Percentiles rank a stretch among this genome's conserved stretches.
Conservation (phyloP, 2,888 invertebrate species). For the Baccha elongata region DNA sequence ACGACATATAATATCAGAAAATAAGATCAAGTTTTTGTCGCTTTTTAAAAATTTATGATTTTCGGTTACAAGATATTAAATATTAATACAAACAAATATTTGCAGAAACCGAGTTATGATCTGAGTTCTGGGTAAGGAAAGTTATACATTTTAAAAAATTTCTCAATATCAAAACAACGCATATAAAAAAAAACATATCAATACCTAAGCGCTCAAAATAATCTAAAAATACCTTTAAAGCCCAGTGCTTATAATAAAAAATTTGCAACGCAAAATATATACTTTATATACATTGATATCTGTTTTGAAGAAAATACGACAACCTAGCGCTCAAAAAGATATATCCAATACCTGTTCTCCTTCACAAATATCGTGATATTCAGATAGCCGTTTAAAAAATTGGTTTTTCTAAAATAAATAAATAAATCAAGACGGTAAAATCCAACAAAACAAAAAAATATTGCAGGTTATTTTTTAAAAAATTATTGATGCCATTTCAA, state of each 20-base stretch:
- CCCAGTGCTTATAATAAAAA: constrained; percentile 47
- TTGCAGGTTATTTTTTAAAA: background rate
- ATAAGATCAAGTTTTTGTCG: too few relatives aligned
- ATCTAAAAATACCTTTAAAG: constrained; percentile 50
- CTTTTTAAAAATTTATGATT: too few relatives aligned
- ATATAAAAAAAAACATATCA: too few relatives aligned
- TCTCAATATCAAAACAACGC: too few relatives aligned
- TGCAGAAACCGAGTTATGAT: too few relatives aligned
- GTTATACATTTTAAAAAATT: too few relatives aligned
- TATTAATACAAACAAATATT: too few relatives aligned
- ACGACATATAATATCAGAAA: too few relatives aligned
- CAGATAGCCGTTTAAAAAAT: constrained; percentile 56
- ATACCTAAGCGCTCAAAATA: constrained; percentile 64
- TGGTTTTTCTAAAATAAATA: constrained; percentile 67
- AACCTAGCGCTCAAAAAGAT: constrained; percentile 70
- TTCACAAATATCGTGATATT: constrained; percentile 61
- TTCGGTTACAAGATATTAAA: too few relatives aligned
- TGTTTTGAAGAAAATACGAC: constrained; percentile 47
- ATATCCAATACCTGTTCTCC: constrained; percentile 71
- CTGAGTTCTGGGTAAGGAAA: too few relatives aligned
- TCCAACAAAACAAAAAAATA: constrained; percentile 39
- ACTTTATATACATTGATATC: constrained; percentile 14
- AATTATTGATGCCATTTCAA: background rate
- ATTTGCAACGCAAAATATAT: constrained; percentile 52
- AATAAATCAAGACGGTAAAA: constrained; percentile 52